These are phyloP conservation scores for Torymus texanus DNA, from an alignment of 2,888 invertebrate species.

Conservation along the genomic window DNA sequence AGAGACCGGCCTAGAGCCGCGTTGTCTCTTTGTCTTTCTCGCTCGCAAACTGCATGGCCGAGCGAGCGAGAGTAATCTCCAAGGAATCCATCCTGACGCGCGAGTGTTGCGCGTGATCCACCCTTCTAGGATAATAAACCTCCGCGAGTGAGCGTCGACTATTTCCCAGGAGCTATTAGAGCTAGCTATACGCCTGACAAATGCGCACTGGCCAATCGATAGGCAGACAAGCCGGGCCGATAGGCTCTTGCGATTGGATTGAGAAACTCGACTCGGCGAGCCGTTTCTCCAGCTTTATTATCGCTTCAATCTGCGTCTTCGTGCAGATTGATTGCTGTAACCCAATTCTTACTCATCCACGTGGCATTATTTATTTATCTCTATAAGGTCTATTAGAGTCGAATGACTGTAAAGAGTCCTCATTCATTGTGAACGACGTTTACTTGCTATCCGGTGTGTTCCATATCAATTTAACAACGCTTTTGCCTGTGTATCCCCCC, in stretches of 20 bases:
- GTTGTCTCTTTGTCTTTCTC: constrained; percentile 24
- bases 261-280: constrained; percentile 22
- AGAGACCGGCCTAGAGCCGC: constrained; percentile 38
- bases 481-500: background rate
- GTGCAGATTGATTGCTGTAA: constrained; percentile 21
- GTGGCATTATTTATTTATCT: background rate
- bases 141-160: constrained; percentile 60
- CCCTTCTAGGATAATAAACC: constrained; percentile 59
- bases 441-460: constrained; percentile 40
- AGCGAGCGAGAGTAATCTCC: constrained; percentile 53
- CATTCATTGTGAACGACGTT: constrained; percentile 20
- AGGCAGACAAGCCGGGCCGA: constrained; percentile 53
- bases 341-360: constrained; percentile 22
- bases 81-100: constrained; percentile 58
- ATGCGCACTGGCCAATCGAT: constrained; percentile 70
- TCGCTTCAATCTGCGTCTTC: constrained; percentile 1
- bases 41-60: background rate
- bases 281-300: constrained; percentile 28
- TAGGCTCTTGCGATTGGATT: constrained; percentile 50
- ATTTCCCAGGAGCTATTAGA: constrained; percentile 72
- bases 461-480: background rate
- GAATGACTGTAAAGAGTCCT: background rate
- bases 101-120: constrained; percentile 55
- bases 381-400: background rate
- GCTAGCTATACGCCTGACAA: constrained; percentile 72